Evolutionary conservation across 1,140 invertebrate genomes (phyloP).

Genomic region (Aphelenchoides avenae): DNA sequence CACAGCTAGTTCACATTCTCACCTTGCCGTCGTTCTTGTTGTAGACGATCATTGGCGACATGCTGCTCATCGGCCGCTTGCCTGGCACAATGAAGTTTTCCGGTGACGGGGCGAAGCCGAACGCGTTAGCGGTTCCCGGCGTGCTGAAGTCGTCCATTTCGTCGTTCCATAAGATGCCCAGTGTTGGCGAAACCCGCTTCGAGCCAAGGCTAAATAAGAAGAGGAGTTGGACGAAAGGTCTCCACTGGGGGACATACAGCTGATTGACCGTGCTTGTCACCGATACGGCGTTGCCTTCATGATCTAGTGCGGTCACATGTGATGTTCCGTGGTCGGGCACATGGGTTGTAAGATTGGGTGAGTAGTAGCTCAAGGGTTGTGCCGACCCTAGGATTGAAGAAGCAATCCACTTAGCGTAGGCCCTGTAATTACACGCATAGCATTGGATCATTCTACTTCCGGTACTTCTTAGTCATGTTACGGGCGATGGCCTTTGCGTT

Average conservation of each 20-base stretch:
- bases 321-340: constrained; percentile 68
- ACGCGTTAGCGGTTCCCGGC: constrained; percentile 67
- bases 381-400: constrained; percentile 38
- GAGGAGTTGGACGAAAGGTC: too few relatives aligned
- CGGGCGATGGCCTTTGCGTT: constrained; percentile 60
- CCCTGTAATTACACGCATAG: constrained; percentile 18
- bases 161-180: constrained; percentile 85
- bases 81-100: constrained; percentile 73
- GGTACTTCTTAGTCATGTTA: constrained; percentile 57
- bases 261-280: constrained; percentile 83
- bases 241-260: constrained; percentile 17
- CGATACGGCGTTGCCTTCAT: constrained; percentile 83
- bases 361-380: constrained; percentile 53
- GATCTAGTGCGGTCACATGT: constrained; percentile 77
- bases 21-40: constrained; percentile 17
- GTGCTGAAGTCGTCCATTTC: constrained; percentile 76
- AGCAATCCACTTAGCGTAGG: constrained; percentile 42
- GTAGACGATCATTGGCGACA: constrained; percentile 23
- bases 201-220: constrained; percentile 70
- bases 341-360: constrained; percentile 35
- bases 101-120: constrained; percentile 69
- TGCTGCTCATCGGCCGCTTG: constrained; percentile 72
- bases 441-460: constrained; percentile 17
- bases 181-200: constrained; percentile 65
- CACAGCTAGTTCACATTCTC: constrained; percentile 29